Base-by-base conservation (phyloP, 2,888 invertebrate genomes). In the Monoplex corrugatus region DNA sequence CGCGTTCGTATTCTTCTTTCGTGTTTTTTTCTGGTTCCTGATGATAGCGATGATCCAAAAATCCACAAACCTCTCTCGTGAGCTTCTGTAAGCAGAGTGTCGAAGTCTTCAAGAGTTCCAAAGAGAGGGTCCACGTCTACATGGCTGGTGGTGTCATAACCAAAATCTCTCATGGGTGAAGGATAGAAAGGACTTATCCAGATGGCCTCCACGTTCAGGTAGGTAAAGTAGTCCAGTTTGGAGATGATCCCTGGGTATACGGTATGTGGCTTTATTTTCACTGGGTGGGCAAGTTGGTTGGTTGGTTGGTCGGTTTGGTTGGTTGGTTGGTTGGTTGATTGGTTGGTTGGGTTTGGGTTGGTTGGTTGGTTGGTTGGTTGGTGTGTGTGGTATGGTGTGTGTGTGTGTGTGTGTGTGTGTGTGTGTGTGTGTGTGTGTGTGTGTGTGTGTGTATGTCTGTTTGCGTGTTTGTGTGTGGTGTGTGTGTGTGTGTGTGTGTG, bases 121-220 rank as follows among this genome's bases (percentile, higher is more conserved):
- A 97, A 98, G 87, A 97, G 97, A 0, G 97, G 95, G 92, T 98
- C 97, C 44, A 98, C 97, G n/a, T 97, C 97, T 87, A 96, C 97
- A 95, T 97, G 98, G 96, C 98, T 97, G 50, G 97, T 90, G 92
- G 98, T 97, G 94, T 98, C 98, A 93, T 98, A 98, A 0, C 98
- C 98, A 95, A 98, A 98, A 96, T 98, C 98, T 0, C 97, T 97
- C 97, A 98, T 98, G 0, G 98, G 98, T 0, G 98, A 98, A 89
- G 97, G 96, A 96, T 97, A 98, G 93, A 98, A 97, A 0, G 98
- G 98, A 0, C 98, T 98, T 89, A 98, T 96, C 98, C 98, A 98
- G 88, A 98, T 97, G 0, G 97, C 97, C 19, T 97, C 97, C 0
- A 98, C 97, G 0, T 98, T 98, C 0, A 97, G 96, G 10, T 98